Base-by-base conservation (phyloP, 2,113 vertebrate genomes). In the Heliornis fulica region DNA sequence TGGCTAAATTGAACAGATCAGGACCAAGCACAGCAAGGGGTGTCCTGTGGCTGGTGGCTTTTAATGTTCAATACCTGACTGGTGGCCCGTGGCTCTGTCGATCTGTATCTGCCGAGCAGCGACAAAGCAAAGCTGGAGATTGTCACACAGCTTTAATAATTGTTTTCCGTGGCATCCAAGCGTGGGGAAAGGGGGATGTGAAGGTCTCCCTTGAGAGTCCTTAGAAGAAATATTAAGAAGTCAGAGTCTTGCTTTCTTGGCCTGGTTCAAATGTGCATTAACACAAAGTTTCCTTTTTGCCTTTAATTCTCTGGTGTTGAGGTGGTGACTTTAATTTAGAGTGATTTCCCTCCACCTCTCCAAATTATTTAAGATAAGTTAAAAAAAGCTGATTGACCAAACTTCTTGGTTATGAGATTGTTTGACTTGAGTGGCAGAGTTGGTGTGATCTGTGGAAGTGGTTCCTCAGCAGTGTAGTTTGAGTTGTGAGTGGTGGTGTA, bases 231-330 rank as follows among this genome's bases (percentile, higher is more conserved):
- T 89, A 10, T 90, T 89, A 78, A 34, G 36, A 78, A 69, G 20
- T 63, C 51, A 63, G 3, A 36, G 23, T 72, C 15, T 90, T 93
- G 36, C 96, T 97, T 97, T 96, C 85, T 96, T 97, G 96, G 78
- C 86, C 94, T 97, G 81, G 87, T 96, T 97, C 96, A 97, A 96
- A 92, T 97, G 63, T 94, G 84, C 88, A 72, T 96, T 97, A 93
- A 96, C 95, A 85, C 92, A 96, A 83, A 75, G 46, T 72, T 93
- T 89, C 80, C 56, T 94, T 85, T 66, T 38, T 79, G 72, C 56
- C 92, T 86, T 86, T 15, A 72, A 68, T 53, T 78, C 34, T 78
- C 22, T 56, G 15, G 2, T 74, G 75, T 40, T 45, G 15, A 61
- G 86, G 50, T 34, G 20, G 21, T 82, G 51, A 13, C 1, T 0